Percentiles rank a stretch among this genome's conserved stretches.
These are phyloP conservation scores for Melolontha melolontha DNA, from an alignment of 2,888 invertebrate genomes.

Conservation along the genomic window DNA sequence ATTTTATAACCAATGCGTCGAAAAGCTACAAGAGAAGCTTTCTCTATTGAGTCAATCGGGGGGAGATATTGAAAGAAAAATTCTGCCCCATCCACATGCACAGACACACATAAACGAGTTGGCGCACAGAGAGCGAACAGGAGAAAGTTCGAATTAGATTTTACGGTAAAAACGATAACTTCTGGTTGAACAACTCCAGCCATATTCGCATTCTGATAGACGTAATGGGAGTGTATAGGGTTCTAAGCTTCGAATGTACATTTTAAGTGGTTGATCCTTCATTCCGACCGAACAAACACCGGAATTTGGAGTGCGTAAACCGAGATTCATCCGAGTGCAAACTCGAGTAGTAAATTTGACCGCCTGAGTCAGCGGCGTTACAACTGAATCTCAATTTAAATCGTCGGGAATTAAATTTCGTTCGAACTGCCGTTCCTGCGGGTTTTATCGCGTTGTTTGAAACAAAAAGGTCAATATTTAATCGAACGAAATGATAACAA, in stretches of 20 bases:
- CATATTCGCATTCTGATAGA: constrained; percentile 29
- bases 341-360: constrained; percentile 26
- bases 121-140: neutral
- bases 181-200: constrained; percentile 28
- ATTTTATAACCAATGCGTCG: too few species aligned
- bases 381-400: constrained; percentile 27
- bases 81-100: neutral
- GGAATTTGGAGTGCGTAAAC: constrained; percentile 27
- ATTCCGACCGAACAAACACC: constrained; percentile 30
- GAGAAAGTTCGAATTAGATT: constrained; percentile 34
- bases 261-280: constrained; percentile 36
- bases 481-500: constrained; percentile 19
- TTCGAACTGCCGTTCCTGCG: neutral
- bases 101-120: neutral
- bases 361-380: constrained; percentile 15
- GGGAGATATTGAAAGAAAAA: constrained; percentile 9
- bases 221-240: constrained; percentile 26
- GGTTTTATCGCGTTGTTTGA: constrained; percentile 13
- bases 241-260: constrained; percentile 24
- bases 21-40: neutral
- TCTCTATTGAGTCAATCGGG: neutral
- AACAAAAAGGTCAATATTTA: constrained; percentile 24
- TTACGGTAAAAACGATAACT: constrained; percentile 33
- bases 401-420: constrained; percentile 29
- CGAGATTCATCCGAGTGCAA: constrained; percentile 30